Evolutionary conservation across 1,140 invertebrate genomes (phyloP), one percentile per base, ranked within the genome.

Genomic region (Drosophila sp.): DNA sequence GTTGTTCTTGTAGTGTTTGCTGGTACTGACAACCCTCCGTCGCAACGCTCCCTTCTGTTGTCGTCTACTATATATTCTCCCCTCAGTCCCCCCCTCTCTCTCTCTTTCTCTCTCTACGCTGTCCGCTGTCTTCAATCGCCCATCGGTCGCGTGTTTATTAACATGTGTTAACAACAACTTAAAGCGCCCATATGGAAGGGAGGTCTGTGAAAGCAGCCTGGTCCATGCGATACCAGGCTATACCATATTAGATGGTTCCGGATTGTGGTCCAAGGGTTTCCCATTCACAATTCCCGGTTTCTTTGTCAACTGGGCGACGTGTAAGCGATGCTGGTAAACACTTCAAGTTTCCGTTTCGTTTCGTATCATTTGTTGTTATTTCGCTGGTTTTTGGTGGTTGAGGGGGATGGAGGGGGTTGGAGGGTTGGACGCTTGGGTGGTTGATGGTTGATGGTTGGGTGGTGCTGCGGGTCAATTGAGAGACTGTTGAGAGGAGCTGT

Each of bases 81-180:
- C n/a, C n/a, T n/a, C n/a, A n/a, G n/a, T n/a, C n/a, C n/a, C n/a
- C 13, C 51, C 18, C 53, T 40, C 3, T 29, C n/a, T 11, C 32
- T 11, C 16, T 16, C 43, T n/a, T 50, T 21, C 21, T n/a, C n/a
- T n/a, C n/a, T n/a, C n/a, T n/a, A n/a, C n/a, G n/a, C 54, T 18
- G 9, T 21, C 63, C 5, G 32, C 29, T 18, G 21, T 25, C 56
- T 34, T 38, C 41, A 48, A 57, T 32, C 41, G 18, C 45, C 69
- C 51, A 38, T 51, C 46, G 27, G 67, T 64, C 76, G 79, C 79
- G 76, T 89, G 84, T 89, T 89, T 89, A 89, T 89, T 89, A 89
- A 89, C 83, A 89, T 89, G 83, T 89, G 83, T 89, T 89, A 89
- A 89, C 83, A 89, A 89, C 76, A 89, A 87, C 82, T 87, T 87